Conservation (phyloP, 2,113 vertebrate species). For the Petrocephalus zakoni region DNA sequence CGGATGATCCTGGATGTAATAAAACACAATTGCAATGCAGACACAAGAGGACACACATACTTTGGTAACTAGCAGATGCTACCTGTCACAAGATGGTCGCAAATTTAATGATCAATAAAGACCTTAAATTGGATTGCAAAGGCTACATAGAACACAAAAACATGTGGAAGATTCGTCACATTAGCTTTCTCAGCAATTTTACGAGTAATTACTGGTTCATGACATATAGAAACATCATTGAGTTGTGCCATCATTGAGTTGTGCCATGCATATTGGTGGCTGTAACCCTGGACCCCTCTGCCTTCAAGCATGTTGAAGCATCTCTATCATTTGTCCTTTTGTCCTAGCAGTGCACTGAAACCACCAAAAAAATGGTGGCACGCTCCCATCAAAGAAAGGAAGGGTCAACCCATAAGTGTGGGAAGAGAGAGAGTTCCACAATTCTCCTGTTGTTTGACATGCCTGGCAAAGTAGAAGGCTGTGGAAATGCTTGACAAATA, state of each 20-base stretch:
- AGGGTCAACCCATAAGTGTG: background rate
- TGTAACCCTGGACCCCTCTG: background rate
- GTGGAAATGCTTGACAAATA: background rate
- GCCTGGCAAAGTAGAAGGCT: background rate
- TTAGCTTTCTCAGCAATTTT: background rate
- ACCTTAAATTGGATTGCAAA: background rate
- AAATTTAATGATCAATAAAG: background rate
- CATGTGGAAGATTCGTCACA: background rate
- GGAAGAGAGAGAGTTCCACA: background rate
- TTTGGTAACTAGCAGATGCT: background rate
- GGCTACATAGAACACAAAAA: background rate
- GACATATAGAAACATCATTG: background rate
- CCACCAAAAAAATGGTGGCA: background rate
- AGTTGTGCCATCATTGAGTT: background rate
- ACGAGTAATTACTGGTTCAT: background rate
- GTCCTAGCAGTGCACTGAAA: background rate
- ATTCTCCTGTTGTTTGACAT: background rate
- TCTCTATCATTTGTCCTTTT: background rate
- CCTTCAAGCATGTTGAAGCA: background rate
- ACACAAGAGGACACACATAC: background rate
- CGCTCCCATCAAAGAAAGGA: background rate
- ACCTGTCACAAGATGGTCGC: background rate
- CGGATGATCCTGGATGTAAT: slow-evolving; percentile 73
- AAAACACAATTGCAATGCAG: background rate
- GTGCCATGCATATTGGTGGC: background rate